phyloP scores from a whole-genome alignment of 2,888 invertebrate genomes.

The Amiota minor region DNA sequence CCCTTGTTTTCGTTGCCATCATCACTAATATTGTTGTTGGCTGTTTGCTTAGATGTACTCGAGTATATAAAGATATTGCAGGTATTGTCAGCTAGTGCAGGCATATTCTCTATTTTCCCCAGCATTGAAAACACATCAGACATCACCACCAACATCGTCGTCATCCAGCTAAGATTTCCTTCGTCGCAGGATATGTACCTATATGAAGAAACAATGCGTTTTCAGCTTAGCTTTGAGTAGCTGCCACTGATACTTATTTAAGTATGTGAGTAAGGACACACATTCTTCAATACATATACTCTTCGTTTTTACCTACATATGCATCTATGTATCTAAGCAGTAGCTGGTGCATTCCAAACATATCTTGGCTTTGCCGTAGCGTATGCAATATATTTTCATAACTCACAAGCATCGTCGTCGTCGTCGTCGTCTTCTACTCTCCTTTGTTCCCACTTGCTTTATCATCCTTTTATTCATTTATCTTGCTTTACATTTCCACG shows the following conservation, averaged over 20 bases:
- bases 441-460: too few relatives aligned
- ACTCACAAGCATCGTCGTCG: neutral
- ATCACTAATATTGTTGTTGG: neutral
- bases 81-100: neutral
- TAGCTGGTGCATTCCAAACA: neutral
- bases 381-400: conserved; percentile 30
- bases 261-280: conserved; percentile 2
- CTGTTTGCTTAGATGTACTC: neutral
- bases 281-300: neutral
- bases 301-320: neutral
- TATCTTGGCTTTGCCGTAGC: conserved; percentile 9
- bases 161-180: neutral
- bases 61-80: conserved; percentile 10
- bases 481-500: too few relatives aligned
- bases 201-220: conserved; percentile 23
- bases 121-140: neutral
- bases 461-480: too few relatives aligned
- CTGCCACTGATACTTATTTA: neutral
- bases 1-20: neutral
- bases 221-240: conserved; percentile 18
- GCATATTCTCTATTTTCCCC: neutral
- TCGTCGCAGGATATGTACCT: neutral
- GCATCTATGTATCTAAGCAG: neutral
- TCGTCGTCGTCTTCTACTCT: too few relatives aligned
- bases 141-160: neutral